Percentiles rank a stretch among this genome's conserved stretches.
Evolutionary conservation across 2,797 vertebrate species (phyloP).

Genomic region (Atherinosoma microstoma): DNA sequence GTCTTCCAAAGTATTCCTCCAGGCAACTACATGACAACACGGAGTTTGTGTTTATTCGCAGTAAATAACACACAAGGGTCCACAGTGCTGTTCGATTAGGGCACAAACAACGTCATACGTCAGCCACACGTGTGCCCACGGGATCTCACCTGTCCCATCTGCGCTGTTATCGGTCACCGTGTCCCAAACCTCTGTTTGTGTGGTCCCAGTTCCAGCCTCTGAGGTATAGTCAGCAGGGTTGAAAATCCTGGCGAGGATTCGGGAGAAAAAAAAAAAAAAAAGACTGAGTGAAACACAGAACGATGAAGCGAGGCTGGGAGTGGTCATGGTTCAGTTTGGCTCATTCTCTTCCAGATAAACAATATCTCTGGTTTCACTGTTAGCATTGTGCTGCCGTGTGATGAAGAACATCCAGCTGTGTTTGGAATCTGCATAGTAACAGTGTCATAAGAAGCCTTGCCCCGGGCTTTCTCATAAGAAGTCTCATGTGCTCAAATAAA

Average conservation of each 20-base stretch:
- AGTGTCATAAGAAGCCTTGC: neutral
- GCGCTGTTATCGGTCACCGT: slow-evolving; percentile 85
- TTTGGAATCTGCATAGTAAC: neutral
- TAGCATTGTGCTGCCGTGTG: too few relatives aligned
- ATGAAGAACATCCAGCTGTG: neutral
- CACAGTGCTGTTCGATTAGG: neutral
- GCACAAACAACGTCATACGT: neutral
- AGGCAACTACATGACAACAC: slow-evolving; percentile 78
- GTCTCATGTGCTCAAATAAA: neutral
- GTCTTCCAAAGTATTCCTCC: slow-evolving; percentile 92
- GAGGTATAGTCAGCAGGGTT: slow-evolving; percentile 95
- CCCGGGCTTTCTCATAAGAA: neutral
- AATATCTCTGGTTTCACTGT: neutral
- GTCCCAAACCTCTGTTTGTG: slow-evolving; percentile 90
- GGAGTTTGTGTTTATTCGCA: neutral
- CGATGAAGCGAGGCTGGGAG: neutral
- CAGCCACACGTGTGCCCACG: neutral
- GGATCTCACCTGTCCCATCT: slow-evolving; percentile 88
- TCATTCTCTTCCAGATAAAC: neutral
- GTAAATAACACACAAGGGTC: neutral
- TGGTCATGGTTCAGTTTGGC: neutral
- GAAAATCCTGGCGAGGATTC: slow-evolving; percentile 86
- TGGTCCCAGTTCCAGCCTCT: slow-evolving; percentile 84
- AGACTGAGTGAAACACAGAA: neutral
- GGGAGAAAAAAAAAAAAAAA: neutral